Conservation (phyloP, 2,888 invertebrate species). For the Drosophila formosana region DNA sequence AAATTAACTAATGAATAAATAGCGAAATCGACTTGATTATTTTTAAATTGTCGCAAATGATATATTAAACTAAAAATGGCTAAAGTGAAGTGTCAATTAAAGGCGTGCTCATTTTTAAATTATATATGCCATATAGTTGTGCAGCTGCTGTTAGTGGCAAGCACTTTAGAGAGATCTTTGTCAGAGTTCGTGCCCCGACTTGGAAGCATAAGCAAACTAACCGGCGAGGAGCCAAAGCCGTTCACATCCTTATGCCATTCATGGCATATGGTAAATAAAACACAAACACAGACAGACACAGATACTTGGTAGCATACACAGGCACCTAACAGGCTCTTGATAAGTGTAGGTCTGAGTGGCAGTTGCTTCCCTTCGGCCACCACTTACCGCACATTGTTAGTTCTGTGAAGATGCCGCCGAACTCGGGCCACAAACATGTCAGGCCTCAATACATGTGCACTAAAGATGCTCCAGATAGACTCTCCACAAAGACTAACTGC, state of each 20-base stretch:
- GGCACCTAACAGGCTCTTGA: slow-evolving; percentile 61
- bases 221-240: slow-evolving; percentile 27
- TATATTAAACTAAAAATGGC: neutral
- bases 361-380: slow-evolving; percentile 25
- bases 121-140: neutral
- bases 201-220: slow-evolving; percentile 33
- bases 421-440: slow-evolving; percentile 47
- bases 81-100: neutral
- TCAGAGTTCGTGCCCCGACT: slow-evolving; percentile 28
- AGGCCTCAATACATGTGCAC: slow-evolving; percentile 54
- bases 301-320: slow-evolving; percentile 31
- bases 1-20: too few relatives aligned
- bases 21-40: too few relatives aligned
- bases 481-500: slow-evolving; percentile 20
- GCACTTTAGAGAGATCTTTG: slow-evolving; percentile 33
- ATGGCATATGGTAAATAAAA: slow-evolving; percentile 73
- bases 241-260: slow-evolving; percentile 53
- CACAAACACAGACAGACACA: slow-evolving; percentile 33
- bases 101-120: neutral
- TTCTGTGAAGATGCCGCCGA: slow-evolving; percentile 56
- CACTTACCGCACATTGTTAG: slow-evolving; percentile 68
- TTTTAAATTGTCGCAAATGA: neutral
- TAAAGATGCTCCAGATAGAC: slow-evolving; percentile 64
- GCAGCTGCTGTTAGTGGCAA: neutral
- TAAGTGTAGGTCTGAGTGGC: slow-evolving; percentile 45